Percentiles rank a stretch among this genome's conserved stretches.
Conservation (phyloP, 2,888 invertebrate genomes). For the Drosophila eohydei region DNA sequence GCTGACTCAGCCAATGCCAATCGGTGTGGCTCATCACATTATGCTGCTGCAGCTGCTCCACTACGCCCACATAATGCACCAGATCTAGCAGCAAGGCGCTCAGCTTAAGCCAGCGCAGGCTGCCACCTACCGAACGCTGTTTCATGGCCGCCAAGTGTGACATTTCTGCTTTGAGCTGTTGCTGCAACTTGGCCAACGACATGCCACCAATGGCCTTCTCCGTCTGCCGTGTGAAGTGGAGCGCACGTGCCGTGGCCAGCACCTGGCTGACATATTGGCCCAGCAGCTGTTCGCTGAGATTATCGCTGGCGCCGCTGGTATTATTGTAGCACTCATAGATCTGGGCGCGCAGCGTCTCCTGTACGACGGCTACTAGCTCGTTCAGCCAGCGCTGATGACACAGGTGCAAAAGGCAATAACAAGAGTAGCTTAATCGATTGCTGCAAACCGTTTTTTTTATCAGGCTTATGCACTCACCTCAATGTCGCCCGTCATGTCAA, state of each 20-base stretch:
- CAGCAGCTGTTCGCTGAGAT: slow-evolving; percentile 85
- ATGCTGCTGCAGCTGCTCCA: slow-evolving; percentile 90
- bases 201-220: slow-evolving; percentile 92
- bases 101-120: slow-evolving; percentile 92
- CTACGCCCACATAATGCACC: slow-evolving; percentile 94
- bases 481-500: slow-evolving; percentile 83
- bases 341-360: slow-evolving; percentile 89
- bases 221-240: slow-evolving; percentile 93
- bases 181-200: slow-evolving; percentile 86
- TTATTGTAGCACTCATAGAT: slow-evolving; percentile 86
- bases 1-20: slow-evolving; percentile 98
- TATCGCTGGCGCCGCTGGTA: slow-evolving; percentile 61
- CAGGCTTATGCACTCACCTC: slow-evolving; percentile 67
- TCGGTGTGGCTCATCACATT: slow-evolving; percentile 89
- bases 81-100: slow-evolving; percentile 97
- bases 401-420: too few species aligned
- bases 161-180: slow-evolving; percentile 85
- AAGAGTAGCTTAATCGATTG: background rate
- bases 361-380: slow-evolving; percentile 93
- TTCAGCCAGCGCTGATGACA: slow-evolving; percentile 81
- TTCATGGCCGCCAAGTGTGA: slow-evolving; percentile 78
- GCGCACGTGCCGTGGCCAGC: slow-evolving; percentile 92
- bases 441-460: background rate
- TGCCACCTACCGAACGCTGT: slow-evolving; percentile 82
- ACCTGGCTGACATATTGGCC: slow-evolving; percentile 88